A percentile compares a stretch with the other conserved stretches of the same genome.
phyloP scores from a whole-genome alignment of 2,888 invertebrate genomes.

The Lysandra bellargus region DNA sequence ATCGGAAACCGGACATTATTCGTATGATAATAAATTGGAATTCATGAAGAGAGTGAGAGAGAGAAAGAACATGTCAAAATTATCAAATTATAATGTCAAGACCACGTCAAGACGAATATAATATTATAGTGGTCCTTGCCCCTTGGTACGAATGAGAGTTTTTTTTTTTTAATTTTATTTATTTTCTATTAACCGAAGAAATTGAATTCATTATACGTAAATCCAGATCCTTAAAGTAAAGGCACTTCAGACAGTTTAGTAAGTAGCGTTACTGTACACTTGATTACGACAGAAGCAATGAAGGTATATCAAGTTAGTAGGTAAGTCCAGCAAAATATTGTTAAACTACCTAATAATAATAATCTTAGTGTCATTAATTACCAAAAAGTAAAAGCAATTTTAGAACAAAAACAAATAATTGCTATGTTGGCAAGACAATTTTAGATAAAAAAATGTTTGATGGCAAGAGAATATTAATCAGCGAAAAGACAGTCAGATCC shows the following conservation, averaged over 20 bases:
- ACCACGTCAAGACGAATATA: not conserved
- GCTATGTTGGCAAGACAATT: too few relatives aligned
- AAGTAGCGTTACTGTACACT: not conserved
- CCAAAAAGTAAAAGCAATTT: too few relatives aligned
- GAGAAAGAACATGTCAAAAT: not conserved
- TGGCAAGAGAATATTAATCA: too few relatives aligned
- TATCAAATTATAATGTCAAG: not conserved
- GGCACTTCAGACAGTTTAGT: not conserved
- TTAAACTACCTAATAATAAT: not conserved
- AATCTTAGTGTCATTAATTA: too few relatives aligned
- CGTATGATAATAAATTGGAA: too few relatives aligned
- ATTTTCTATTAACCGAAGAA: constrained; percentile 6
- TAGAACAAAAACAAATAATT: too few relatives aligned
- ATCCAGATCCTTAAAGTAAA: not conserved
- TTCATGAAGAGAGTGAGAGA: not conserved
- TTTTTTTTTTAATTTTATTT: not conserved
- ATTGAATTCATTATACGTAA: constrained; percentile 14
- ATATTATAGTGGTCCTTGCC: not conserved
- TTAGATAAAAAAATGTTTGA: too few relatives aligned
- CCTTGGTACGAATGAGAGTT: not conserved
- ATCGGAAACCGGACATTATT: too few relatives aligned
- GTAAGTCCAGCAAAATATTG: not conserved
- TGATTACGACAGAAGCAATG: not conserved
- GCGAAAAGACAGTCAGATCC: too few relatives aligned
- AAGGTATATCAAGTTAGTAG: not conserved